Percentiles rank a stretch among this genome's conserved stretches.
Evolutionary conservation across 1,140 invertebrate genomes (phyloP).

Genomic region (Drosophila takahashii): DNA sequence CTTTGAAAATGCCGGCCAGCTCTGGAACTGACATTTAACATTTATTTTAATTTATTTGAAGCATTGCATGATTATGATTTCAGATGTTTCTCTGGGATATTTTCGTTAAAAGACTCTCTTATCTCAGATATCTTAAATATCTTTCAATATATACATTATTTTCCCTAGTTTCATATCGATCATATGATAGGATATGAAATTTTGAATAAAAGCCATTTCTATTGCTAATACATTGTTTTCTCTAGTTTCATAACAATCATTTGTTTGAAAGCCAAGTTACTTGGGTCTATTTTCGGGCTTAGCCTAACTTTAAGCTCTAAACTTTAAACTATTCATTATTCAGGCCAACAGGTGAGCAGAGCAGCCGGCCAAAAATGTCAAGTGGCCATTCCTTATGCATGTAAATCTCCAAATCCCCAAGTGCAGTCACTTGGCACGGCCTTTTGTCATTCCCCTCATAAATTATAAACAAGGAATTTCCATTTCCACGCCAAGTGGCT

Average conservation of each 20-base stretch:
- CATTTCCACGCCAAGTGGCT: slow-evolving; percentile 43
- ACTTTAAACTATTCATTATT: slow-evolving; percentile 22
- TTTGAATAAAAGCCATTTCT: too few relatives aligned
- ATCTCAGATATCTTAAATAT: too few relatives aligned
- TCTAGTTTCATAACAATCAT: neutral
- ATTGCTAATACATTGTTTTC: neutral
- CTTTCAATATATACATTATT: too few relatives aligned
- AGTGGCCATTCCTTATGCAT: slow-evolving; percentile 65
- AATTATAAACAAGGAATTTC: slow-evolving; percentile 59
- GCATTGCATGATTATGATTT: too few relatives aligned
- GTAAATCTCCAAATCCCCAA: slow-evolving; percentile 61
- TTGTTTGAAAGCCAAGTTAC: neutral
- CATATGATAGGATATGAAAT: too few relatives aligned
- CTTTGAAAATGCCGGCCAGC: neutral
- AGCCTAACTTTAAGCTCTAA: neutral
- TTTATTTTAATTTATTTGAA: too few relatives aligned
- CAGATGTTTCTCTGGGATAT: too few relatives aligned
- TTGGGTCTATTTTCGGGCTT: neutral
- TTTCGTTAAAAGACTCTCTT: too few relatives aligned
- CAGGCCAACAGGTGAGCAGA: slow-evolving; percentile 5
- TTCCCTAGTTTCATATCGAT: neutral
- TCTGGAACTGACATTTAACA: too few relatives aligned
- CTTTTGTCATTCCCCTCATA: slow-evolving; percentile 9
- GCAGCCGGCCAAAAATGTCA: neutral
- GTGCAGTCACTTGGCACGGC: slow-evolving; percentile 38